Base-by-base conservation (phyloP, 2,113 vertebrate species). In the Sander lucioperca region DNA sequence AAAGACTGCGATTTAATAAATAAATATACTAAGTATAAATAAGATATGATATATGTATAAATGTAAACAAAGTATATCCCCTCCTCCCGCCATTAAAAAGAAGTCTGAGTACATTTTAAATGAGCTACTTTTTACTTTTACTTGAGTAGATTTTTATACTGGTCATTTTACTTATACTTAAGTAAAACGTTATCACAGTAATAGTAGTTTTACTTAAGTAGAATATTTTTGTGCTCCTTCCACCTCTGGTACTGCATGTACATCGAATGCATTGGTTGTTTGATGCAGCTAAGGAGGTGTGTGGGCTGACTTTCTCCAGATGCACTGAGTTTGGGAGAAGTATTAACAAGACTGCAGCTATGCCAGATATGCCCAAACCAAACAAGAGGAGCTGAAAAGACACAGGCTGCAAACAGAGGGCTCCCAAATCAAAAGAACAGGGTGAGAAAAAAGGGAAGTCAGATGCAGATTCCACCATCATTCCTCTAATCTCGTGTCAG, bases 301-400 rank as follows among this genome's bases (percentile, higher is more conserved):
- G 23, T 10, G 16, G 62, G 78, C 25, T 25, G 25, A 89, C 56
- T 50, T 56, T 79, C 75, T 90, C 79, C 84, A 88, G 79, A 86
- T 85, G 48, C 70, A 33, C 58, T 48, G 66, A 63, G 57, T 74
- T 43, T 68, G 15, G 56, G 57, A 68, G 79, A 58, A 77, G 83
- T 51, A 77, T 89, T 88, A 80, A 89, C 80, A 83, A 87, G 74
- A 82, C 79, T 74, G 4, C 85, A 88, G 77, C 80, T 89, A 86
- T 89, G 85, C 65, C 78, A 89, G 77, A 86, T 80, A 91, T 89
- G 79, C 51, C 48, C 56, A 79, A 86, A 69, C 56, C 57, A 81
- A 91, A 88, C 77, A 85, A 72, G 56, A 76, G 25, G 59, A 75
- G 65, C 59, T 69, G 74, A 77, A 67, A 72, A 71, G 83, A 80